Evolutionary conservation across 2,888 invertebrate species (phyloP), one percentile per base, ranked within the genome.

Genomic region (Limnephilus rhombicus): DNA sequence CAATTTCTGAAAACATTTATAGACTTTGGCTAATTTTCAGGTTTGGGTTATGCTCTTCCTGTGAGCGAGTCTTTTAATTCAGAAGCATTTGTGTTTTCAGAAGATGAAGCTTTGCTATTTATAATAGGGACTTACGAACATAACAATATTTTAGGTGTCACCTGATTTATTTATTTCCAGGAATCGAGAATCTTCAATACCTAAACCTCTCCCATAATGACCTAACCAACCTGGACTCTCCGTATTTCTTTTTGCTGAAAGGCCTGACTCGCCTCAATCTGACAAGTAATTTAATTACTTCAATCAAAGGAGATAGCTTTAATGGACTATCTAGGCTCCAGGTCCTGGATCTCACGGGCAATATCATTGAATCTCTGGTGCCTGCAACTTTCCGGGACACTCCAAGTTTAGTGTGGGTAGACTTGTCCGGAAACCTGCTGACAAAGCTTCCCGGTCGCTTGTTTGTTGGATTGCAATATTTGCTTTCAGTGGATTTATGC

Each of bases 121-220:
- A 45, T 45, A 24, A 5, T 18, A 24, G 68, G 18, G 5, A 68
- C 68, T 34, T 29, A 34, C 9, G 4, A 3, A 31, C 11, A 37
- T 13, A 83, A 83, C 37, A 24, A 9, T 83, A 37, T 41, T 24
- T 24, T 5, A 24, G 9, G 1, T 41, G 24, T 68, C 24, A 24
- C 11, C 7, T 85, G 37, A 18, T 83, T 85, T 13, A 11, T 45
- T 88, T 34, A 80, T 29, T 90, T 92, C 86, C 85, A 93, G 93
- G 92, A 31, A 85, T 93, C 13, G 92, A 92, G 37, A 68, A 88
- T 88, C 81, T 93, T 11, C 82, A 29, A 41, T 82, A 80, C 34
- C 86, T 93, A 4, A 92, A 93, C 41, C 80, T 93, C 18, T 92
- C 92, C 11, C 31, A 53, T 7, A 93, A 93, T 85, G 82, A 91